phyloP scores from a whole-genome alignment of 1,140 invertebrate species.

The Pinna nobilis region DNA sequence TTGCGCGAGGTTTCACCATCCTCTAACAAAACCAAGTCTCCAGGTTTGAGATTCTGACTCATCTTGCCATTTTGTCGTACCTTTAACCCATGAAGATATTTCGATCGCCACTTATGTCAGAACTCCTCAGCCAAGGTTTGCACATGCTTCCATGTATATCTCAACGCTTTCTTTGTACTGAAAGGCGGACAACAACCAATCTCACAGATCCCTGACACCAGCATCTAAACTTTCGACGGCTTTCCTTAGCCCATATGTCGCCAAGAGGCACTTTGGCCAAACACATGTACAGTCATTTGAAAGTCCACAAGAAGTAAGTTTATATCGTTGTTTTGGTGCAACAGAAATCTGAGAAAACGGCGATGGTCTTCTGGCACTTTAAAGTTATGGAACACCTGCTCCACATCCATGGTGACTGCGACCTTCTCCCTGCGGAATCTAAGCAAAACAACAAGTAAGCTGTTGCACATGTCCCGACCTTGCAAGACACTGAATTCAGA shows the following conservation, averaged over 20 bases:
- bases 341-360: conserved; percentile 41
- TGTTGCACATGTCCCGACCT: conserved; percentile 68
- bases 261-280: conserved; percentile 39
- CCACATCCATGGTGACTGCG: conserved; percentile 35
- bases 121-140: conserved; percentile 5
- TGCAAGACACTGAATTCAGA: conserved; percentile 42
- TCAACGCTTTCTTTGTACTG: conserved; percentile 1
- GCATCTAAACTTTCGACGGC: conserved; percentile 15
- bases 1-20: conserved; percentile 7
- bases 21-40: conserved; percentile 6
- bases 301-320: conserved; percentile 19
- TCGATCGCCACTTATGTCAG: background rate
- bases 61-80: conserved; percentile 16
- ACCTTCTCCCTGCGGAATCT: conserved; percentile 43
- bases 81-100: conserved; percentile 7
- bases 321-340: conserved; percentile 36
- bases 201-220: conserved; percentile 20
- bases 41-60: background rate
- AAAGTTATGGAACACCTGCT: conserved; percentile 44
- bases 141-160: conserved; percentile 2
- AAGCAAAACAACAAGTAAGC: conserved; percentile 42
- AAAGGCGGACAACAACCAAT: conserved; percentile 21
- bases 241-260: conserved; percentile 35
- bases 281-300: conserved; percentile 45
- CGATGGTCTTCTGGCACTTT: conserved; percentile 23